These are phyloP conservation scores for Fundulus diaphanus DNA, from an alignment of 2,797 vertebrate genomes.

Conservation along the genomic window DNA sequence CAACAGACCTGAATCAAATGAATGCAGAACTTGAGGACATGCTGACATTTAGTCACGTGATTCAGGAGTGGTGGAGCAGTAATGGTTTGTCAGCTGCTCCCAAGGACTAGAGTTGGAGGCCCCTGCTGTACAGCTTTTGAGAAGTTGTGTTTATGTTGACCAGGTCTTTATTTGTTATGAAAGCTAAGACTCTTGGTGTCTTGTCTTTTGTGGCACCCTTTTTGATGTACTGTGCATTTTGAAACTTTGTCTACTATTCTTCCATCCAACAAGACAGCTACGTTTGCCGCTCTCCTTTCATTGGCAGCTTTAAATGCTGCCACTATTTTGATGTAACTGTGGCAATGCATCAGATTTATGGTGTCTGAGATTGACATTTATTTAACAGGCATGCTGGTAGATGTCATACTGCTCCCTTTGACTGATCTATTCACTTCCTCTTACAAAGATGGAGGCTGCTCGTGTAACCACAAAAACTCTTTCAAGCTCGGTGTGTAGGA, in stretches of 20 bases:
- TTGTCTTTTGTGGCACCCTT: slow-evolving; percentile 10
- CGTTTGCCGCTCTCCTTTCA: slow-evolving; percentile 26
- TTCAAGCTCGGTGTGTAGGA: slow-evolving; percentile 71
- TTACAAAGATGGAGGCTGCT: slow-evolving; percentile 76
- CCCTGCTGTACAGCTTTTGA: background rate
- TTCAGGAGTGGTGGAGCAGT: background rate
- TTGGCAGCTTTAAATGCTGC: slow-evolving; percentile 24
- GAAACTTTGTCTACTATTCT: slow-evolving; percentile 11
- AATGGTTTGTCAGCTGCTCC: background rate
- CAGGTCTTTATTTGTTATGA: background rate
- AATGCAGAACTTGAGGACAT: too few relatives aligned
- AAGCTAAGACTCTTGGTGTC: background rate
- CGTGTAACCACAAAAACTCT: slow-evolving; percentile 69
- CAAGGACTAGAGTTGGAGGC: background rate
- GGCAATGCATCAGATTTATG: slow-evolving; percentile 64
- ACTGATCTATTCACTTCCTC: slow-evolving; percentile 79
- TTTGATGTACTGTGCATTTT: background rate
- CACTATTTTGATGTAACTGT: slow-evolving; percentile 32
- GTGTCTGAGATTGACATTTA: slow-evolving; percentile 71
- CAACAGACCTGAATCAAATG: too few relatives aligned
- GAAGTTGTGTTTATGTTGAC: background rate
- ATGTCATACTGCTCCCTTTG: slow-evolving; percentile 73
- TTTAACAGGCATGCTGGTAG: slow-evolving; percentile 68
- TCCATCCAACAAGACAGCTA: slow-evolving; percentile 24
- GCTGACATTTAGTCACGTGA: background rate